These are phyloP conservation scores for Philypnodon macrostomus DNA, from an alignment of 2,797 vertebrate genomes.

Conservation along the genomic window DNA sequence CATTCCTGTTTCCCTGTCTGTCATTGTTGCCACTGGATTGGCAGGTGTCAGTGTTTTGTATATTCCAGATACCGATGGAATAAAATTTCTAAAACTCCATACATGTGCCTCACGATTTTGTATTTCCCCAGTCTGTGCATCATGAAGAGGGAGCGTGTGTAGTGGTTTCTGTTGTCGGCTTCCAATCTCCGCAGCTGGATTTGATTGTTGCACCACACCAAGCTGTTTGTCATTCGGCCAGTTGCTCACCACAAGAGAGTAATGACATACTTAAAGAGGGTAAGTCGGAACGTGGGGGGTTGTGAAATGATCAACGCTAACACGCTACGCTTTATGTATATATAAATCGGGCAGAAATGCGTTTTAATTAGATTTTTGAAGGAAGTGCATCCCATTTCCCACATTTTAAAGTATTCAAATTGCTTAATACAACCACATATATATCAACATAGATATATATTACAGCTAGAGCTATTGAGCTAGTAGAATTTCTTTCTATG, in stretches of 20 bases:
- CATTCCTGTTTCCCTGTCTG: constrained; percentile 59
- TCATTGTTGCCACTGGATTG: constrained; percentile 84
- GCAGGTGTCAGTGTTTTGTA: constrained; percentile 85
- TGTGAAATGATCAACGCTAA: constrained; percentile 49
- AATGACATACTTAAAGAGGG: constrained; percentile 65
- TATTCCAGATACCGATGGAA: constrained; percentile 80
- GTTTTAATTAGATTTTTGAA: too few relatives aligned
- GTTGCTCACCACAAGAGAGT: constrained; percentile 55
- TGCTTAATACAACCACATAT: too few relatives aligned
- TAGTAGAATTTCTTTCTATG: neutral
- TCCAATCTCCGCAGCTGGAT: constrained; percentile 71
- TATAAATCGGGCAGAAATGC: too few relatives aligned
- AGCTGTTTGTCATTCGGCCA: constrained; percentile 43
- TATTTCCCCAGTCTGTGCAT: constrained; percentile 17
- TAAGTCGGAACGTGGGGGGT: constrained; percentile 46
- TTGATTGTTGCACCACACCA: constrained; percentile 66
- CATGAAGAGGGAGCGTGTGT: constrained; percentile 23
- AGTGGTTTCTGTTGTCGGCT: constrained; percentile 55
- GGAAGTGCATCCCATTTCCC: neutral
- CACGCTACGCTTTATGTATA: constrained; percentile 16
- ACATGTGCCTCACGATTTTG: neutral
- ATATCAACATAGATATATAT: too few relatives aligned
- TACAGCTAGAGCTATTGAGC: too few relatives aligned
- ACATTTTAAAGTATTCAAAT: neutral
- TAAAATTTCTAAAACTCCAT: constrained; percentile 51